Base-by-base conservation (phyloP, 2,888 invertebrate species). In the Thalpophila matura region DNA sequence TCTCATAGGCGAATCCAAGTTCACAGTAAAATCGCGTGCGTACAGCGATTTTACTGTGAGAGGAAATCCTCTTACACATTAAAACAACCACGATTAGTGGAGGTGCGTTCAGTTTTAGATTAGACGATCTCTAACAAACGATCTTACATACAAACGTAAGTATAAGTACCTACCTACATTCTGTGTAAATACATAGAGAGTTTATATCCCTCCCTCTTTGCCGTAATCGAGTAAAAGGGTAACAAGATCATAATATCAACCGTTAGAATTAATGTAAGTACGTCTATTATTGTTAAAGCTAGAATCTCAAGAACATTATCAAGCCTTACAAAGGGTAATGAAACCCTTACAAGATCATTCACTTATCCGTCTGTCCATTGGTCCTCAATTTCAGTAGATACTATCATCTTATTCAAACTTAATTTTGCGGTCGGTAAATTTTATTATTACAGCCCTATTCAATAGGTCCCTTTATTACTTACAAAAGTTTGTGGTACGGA, bases 391-490 rank as follows among this genome's bases (percentile, higher is more conserved):
- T 47, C 47, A 42, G 37, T 33, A 43, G 31, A 42, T 35, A 47
- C 37, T 20, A 63, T 50, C 49, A 22, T 33, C 49, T 24, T 70
- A 64, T 62, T 67, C 66, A 65, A 67, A 65, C 54, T 72, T 73
- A 67, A 73, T 72, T 67, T 67, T 55, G 67, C 65, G 66, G 65
- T 67, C 73, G 31, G 65, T 72, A 49, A 55, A 65, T 72, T 72
- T 72, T 67, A 73, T 45, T 54, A 72, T 64, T 50, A 64, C 49
- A 54, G 35, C 54, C 65, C 38, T 9, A 72, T 50, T 65, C 24
- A 4, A n/a, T n/a, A 18, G 54, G 18, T 10, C n/a, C 43, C 16
- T 72, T 72, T 72, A 50, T 38, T 72, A 31, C 43, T 14, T 6
- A 35, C 38, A 35, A 55, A 72, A 49, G 49, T 40, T 45, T 18